These are phyloP conservation scores for Hyaena hyaena DNA, from an alignment of 2,113 vertebrate species.

Conservation along the genomic window DNA sequence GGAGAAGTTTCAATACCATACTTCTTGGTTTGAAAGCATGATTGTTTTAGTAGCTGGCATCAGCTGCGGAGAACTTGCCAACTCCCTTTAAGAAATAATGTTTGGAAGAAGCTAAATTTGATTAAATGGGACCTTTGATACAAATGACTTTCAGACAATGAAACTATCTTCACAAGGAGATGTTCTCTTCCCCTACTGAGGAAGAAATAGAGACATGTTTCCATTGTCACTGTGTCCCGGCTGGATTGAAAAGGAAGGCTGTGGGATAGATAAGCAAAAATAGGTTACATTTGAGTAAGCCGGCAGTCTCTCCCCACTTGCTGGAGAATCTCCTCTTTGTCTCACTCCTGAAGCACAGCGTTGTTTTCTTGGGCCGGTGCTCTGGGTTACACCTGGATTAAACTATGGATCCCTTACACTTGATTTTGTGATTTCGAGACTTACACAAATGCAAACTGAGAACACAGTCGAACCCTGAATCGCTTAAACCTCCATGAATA, in stretches of 20 bases:
- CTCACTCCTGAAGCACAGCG: slow-evolving; percentile 29
- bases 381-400: slow-evolving; percentile 70
- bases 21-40: slow-evolving; percentile 58
- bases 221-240: background rate
- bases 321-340: slow-evolving; percentile 81
- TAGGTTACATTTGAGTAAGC: slow-evolving; percentile 77
- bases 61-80: slow-evolving; percentile 1
- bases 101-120: slow-evolving; percentile 39
- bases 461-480: slow-evolving; percentile 52
- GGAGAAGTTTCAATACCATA: slow-evolving; percentile 42
- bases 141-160: background rate
- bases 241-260: slow-evolving; percentile 58
- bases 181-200: slow-evolving; percentile 44
- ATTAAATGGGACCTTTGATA: background rate
- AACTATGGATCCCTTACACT: slow-evolving; percentile 61
- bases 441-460: slow-evolving; percentile 30
- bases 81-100: slow-evolving; percentile 60
- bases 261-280: slow-evolving; percentile 75
- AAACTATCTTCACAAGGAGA: slow-evolving; percentile 44
- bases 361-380: slow-evolving; percentile 65
- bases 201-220: slow-evolving; percentile 53
- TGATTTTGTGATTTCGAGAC: slow-evolving; percentile 65
- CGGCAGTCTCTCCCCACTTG: slow-evolving; percentile 57
- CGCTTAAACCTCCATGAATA: slow-evolving; percentile 21
- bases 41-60: slow-evolving; percentile 40